Evolutionary conservation across 2,888 invertebrate genomes (phyloP).

Genomic region (Litoditis marina): DNA sequence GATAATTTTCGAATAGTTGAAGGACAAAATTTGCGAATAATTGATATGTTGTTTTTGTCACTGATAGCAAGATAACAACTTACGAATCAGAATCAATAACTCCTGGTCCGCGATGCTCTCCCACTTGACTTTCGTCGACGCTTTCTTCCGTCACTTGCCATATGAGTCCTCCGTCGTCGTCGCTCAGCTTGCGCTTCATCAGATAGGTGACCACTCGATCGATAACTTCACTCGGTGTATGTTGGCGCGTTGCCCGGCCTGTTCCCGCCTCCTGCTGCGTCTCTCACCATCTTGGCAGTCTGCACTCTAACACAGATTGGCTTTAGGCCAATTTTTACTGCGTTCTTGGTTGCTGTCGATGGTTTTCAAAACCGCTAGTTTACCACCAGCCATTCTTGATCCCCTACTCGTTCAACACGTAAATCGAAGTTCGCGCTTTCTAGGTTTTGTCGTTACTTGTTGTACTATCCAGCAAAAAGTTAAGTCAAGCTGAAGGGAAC

Average conservation of each 20-base stretch:
- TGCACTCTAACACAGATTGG: slow-evolving; percentile 7
- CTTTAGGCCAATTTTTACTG: no score
- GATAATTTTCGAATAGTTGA: no score
- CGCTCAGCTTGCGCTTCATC: slow-evolving; percentile 21
- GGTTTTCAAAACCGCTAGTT: no score
- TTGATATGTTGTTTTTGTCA: no score
- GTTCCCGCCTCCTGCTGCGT: slow-evolving; percentile 18
- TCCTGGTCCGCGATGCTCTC: slow-evolving; percentile 34
- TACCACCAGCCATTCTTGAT: not conserved
- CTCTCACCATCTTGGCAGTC: slow-evolving; percentile 15
- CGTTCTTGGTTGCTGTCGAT: not conserved
- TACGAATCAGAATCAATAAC: slow-evolving; percentile 39
- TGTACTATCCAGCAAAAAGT: no score
- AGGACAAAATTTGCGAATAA: no score
- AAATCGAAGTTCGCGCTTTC: no score
- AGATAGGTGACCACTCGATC: slow-evolving; percentile 8
- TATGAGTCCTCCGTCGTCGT: slow-evolving; percentile 17
- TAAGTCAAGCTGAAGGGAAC: no score
- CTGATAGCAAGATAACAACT: slow-evolving; percentile 14
- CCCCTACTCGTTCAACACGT: not conserved
- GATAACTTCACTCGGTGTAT: slow-evolving; percentile 15
- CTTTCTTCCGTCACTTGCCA: slow-evolving; percentile 37
- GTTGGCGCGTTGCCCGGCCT: slow-evolving; percentile 33
- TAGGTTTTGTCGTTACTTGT: no score
- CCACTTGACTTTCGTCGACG: slow-evolving; percentile 23